phyloP scores from a whole-genome alignment of 2,113 vertebrate species.

The Phoenicopterus ruber region DNA sequence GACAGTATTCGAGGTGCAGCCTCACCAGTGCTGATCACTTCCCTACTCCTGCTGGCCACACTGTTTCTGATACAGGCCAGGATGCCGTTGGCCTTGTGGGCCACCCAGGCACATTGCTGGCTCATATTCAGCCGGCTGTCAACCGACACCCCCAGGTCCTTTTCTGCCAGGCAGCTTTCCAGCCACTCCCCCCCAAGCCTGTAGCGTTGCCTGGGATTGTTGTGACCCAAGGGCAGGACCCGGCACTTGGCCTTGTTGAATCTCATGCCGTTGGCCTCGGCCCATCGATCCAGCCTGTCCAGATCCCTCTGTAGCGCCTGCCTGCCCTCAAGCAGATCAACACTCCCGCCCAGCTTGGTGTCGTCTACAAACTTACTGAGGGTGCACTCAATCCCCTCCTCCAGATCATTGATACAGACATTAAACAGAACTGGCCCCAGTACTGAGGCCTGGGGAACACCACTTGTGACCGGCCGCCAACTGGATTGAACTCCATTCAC shows the following conservation, averaged over 20 bases:
- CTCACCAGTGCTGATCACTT: not conserved
- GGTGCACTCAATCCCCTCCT: no score
- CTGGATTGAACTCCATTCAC: not conserved
- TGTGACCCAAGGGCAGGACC: no score
- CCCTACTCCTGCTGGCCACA: not conserved
- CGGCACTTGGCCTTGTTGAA: not conserved
- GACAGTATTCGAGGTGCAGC: not conserved
- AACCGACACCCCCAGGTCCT: not conserved
- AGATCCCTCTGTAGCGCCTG: not conserved
- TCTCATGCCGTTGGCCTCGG: no score
- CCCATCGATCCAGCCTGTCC: not conserved
- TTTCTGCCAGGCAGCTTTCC: not conserved
- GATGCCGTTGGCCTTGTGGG: not conserved
- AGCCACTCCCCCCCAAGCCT: not conserved
- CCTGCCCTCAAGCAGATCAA: not conserved
- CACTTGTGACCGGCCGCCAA: not conserved
- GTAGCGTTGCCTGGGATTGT: not conserved
- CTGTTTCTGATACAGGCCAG: not conserved
- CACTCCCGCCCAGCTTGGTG: not conserved
- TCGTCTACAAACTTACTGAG: not conserved
- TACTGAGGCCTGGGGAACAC: not conserved
- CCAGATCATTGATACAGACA: not conserved
- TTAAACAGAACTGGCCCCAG: no score
- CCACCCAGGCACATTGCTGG: not conserved
- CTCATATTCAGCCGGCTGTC: not conserved